Evolutionary conservation across 2,113 vertebrate species (phyloP).

Genomic region (human): DNA sequence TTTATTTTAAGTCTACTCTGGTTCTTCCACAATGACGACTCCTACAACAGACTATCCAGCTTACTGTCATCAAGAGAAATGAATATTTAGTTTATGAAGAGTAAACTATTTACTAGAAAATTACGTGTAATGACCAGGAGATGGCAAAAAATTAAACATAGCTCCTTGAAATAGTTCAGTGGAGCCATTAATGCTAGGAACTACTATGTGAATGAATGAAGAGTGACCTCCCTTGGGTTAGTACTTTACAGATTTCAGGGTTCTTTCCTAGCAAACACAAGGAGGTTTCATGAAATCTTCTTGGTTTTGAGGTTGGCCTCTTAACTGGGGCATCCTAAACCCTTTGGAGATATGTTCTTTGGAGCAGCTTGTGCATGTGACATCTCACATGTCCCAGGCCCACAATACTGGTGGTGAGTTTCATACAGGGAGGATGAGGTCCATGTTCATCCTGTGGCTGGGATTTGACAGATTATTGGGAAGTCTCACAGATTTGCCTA

Average conservation of each 20-base stretch:
- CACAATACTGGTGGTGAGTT: not conserved
- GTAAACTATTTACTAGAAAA: constrained; percentile 34
- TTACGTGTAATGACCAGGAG: not conserved
- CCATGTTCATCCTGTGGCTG: too few species aligned
- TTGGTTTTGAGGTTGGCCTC: not conserved
- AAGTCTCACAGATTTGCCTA: not conserved
- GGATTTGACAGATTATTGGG: too few species aligned
- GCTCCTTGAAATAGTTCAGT: not conserved
- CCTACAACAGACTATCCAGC: not conserved
- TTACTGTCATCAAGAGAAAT: constrained; percentile 36
- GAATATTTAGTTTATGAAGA: constrained; percentile 33
- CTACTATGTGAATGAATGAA: not conserved
- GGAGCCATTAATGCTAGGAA: not conserved
- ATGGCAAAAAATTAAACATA: not conserved
- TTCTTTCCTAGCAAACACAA: not conserved
- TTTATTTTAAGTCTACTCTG: not conserved
- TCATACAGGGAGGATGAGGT: not conserved
- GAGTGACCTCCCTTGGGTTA: not conserved
- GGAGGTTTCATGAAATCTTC: not conserved
- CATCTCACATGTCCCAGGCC: not conserved
- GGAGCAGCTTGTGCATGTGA: accelerated
- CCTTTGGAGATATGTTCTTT: too few species aligned
- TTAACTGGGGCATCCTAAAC: not conserved
- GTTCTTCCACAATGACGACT: not conserved
- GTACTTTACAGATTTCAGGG: accelerated